A percentile compares a stretch with the other conserved stretches of the same genome.
These are phyloP conservation scores for Xiphophorus birchmanni DNA, from an alignment of 2,797 vertebrate genomes.

Conservation along the genomic window DNA sequence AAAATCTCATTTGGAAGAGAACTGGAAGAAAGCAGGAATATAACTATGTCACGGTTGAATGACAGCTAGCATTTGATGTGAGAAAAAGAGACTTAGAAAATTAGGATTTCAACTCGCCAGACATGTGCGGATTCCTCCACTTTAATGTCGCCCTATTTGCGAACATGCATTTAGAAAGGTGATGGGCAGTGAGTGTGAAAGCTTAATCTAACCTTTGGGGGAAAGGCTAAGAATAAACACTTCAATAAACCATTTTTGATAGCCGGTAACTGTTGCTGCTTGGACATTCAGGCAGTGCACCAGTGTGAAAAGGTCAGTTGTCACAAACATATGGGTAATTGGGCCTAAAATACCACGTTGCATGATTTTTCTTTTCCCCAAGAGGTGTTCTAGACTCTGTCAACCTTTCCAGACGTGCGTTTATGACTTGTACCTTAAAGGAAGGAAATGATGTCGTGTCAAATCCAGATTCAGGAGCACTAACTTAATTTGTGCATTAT, in stretches of 20 bases:
- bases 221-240: constrained; percentile 77
- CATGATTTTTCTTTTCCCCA: constrained; percentile 63
- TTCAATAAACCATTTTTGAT: constrained; percentile 79
- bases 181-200: constrained; percentile 54
- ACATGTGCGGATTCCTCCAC: constrained; percentile 48
- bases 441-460: constrained; percentile 47
- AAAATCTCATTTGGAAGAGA: constrained; percentile 56
- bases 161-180: constrained; percentile 60
- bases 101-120: constrained; percentile 46
- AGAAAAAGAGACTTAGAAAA: constrained; percentile 48
- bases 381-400: constrained; percentile 42
- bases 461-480: constrained; percentile 23
- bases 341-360: constrained; percentile 75
- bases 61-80: constrained; percentile 47
- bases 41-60: constrained; percentile 48
- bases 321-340: constrained; percentile 78
- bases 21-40: constrained; percentile 48
- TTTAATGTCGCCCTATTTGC: constrained; percentile 24
- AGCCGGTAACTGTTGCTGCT: constrained; percentile 68
- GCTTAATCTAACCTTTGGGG: constrained; percentile 74
- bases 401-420: constrained; percentile 55
- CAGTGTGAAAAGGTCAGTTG: constrained; percentile 75
- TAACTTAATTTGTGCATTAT: constrained; percentile 19
- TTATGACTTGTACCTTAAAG: constrained; percentile 50
- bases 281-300: constrained; percentile 63